Evolutionary conservation across 2,888 invertebrate genomes (phyloP).

Genomic region (Seira musarum): DNA sequence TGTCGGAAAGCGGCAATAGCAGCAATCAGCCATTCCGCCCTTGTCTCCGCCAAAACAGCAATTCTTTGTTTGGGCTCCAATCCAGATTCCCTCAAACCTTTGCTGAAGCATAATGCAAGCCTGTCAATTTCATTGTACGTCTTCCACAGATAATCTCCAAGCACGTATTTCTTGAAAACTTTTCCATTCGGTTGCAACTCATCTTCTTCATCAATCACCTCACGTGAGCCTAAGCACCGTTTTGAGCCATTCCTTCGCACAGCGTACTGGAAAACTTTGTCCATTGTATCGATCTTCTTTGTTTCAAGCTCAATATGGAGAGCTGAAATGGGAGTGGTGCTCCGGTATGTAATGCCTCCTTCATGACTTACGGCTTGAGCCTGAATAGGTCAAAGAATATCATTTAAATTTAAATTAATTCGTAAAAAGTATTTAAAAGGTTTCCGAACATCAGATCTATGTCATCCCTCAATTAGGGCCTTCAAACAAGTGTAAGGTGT

Average conservation of each 20-base stretch:
- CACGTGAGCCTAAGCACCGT: conserved; percentile 89
- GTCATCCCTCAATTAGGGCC: too few relatives aligned
- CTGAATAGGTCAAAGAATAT: conserved; percentile 74
- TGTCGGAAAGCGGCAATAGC: conserved; percentile 97
- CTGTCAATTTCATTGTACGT: conserved; percentile 85
- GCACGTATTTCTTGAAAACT: conserved; percentile 95
- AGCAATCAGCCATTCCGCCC: conserved; percentile 98
- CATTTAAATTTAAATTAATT: too few relatives aligned
- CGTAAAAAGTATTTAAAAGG: too few relatives aligned
- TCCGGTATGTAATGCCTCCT: conserved; percentile 79
- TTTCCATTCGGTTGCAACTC: conserved; percentile 95
- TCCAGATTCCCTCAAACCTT: conserved; percentile 87
- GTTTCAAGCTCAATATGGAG: conserved; percentile 83
- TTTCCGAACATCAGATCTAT: too few relatives aligned
- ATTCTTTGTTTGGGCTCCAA: conserved; percentile 82
- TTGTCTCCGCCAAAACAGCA: conserved; percentile 96
- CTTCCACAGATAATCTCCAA: conserved; percentile 95
- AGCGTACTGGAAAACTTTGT: conserved; percentile 87
- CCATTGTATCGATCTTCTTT: conserved; percentile 86
- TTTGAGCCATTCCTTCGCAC: conserved; percentile 82
- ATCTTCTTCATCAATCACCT: conserved; percentile 93
- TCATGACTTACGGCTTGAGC: conserved; percentile 73
- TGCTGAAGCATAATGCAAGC: conserved; percentile 84
- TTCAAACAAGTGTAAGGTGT: too few relatives aligned
- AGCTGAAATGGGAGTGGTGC: conserved; percentile 80